phyloP scores from a whole-genome alignment of 2,797 vertebrate species.

The Sphenopsis melanotis region DNA sequence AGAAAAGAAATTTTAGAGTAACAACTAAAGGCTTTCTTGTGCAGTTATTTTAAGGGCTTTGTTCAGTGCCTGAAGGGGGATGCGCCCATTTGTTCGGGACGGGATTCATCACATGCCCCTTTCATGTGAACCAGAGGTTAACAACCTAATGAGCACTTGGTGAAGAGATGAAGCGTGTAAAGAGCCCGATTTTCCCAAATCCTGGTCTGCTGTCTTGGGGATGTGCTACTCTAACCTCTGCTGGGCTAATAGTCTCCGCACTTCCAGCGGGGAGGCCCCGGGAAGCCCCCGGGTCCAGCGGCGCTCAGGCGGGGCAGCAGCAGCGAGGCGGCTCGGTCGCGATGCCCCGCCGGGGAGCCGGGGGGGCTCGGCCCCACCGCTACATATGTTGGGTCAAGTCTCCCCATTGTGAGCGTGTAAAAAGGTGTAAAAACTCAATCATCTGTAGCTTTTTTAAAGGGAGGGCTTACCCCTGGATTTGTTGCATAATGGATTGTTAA shows the following conservation, averaged over 20 bases:
- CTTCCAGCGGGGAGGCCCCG: constrained; percentile 77
- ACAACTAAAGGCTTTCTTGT: constrained; percentile 72
- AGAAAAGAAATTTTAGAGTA: constrained; percentile 71
- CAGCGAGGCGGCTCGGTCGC: constrained; percentile 72
- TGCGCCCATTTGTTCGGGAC: constrained; percentile 75
- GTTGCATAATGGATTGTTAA: constrained; percentile 85
- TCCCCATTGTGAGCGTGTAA: constrained; percentile 84
- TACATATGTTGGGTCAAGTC: constrained; percentile 93
- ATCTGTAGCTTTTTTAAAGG: constrained; percentile 78
- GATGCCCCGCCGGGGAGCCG: constrained; percentile 77
- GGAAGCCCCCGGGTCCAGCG: constrained; percentile 75
- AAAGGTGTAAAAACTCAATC: constrained; percentile 88
- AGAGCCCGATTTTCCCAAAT: constrained; percentile 75
- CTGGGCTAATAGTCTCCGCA: constrained; percentile 72
- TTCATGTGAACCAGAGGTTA: constrained; percentile 84
- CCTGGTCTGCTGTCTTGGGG: constrained; percentile 74
- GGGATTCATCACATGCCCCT: constrained; percentile 76
- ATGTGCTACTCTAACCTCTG: constrained; percentile 88
- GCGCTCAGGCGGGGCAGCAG: constrained; percentile 76
- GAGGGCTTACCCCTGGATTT: constrained; percentile 78
- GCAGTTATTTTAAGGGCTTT: constrained; percentile 78
- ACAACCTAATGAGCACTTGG: constrained; percentile 84
- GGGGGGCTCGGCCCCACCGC: constrained; percentile 82
- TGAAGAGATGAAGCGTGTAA: constrained; percentile 88
- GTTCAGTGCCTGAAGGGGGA: constrained; percentile 79